Base-by-base conservation (phyloP, 2,113 vertebrate species). In the Paralichthys olivaceus region DNA sequence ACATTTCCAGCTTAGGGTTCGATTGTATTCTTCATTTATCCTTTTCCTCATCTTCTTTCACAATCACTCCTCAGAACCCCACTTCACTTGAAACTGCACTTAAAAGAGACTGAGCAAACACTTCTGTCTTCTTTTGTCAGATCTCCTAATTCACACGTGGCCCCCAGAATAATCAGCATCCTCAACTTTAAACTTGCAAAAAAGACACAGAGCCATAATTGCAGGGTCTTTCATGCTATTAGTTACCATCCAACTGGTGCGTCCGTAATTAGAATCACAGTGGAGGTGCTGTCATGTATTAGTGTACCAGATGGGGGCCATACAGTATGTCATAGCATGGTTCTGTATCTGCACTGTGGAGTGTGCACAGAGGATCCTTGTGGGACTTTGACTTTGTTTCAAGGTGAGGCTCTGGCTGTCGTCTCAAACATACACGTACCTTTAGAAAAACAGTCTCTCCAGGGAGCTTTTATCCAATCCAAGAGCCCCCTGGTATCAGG, bases 391-490 rank as follows among this genome's bases (percentile, higher is more conserved):
- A 45, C 32, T 34, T 34, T 34, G 43, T 17, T 17, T 14, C 13
- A 45, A 14, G 43, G 15, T 45, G 25, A 76, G 49, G 57, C 29
- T 47, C 19, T 61, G 4, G 51, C 83, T 73, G 80, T 72, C 74
- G 59, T 32, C 64, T 17, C 62, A 59, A 19, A 7, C 54, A 77
- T 76, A 23, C 63, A 71, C 23, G 69, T 73, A 56, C 9, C 7
- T 40, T 71, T 58, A 53, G 66, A 81, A 83, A 80, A 82, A 74
- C 57, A 63, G 81, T 65, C 23, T 76, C 84, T 70, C 79, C 66
- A 15, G 78, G 87, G 80, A 75, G 29, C 6, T 15, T 72, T 79
- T 23, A 22, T 45, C 7, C 72, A 64, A 63, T 45, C 37, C 1
- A 19, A 49, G 15, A 49, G 45, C 4, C 5, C 40, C 15, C 0